phyloP scores from a whole-genome alignment of 2,888 invertebrate genomes.

The Macrosoma leucophasiata region DNA sequence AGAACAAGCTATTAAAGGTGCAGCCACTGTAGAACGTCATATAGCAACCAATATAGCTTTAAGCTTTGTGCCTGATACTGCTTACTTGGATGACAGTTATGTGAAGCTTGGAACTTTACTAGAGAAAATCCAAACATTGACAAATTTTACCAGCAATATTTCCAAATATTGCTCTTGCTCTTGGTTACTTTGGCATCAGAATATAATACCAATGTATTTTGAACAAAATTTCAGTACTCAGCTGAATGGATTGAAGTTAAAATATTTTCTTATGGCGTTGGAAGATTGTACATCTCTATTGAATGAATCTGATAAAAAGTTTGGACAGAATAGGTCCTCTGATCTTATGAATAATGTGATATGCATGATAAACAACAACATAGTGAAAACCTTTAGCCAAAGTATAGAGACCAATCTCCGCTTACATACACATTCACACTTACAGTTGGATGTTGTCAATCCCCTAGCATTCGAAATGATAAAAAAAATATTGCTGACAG shows the following conservation, averaged over 20 bases:
- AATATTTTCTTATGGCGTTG: constrained; percentile 60
- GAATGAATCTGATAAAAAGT: constrained; percentile 49
- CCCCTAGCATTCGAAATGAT: constrained; percentile 83
- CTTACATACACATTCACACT: constrained; percentile 92
- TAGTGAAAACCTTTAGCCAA: constrained; percentile 85
- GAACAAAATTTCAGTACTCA: constrained; percentile 81
- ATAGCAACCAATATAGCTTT: constrained; percentile 81
- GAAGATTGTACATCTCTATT: constrained; percentile 59
- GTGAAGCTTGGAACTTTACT: constrained; percentile 77
- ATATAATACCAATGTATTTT: constrained; percentile 84
- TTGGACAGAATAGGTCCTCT: constrained; percentile 38
- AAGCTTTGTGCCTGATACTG: constrained; percentile 78
- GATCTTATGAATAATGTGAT: constrained; percentile 51
- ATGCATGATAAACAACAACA: constrained; percentile 69
- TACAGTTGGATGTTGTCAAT: constrained; percentile 83
- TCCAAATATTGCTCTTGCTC: constrained; percentile 81
- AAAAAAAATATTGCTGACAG: constrained; percentile 76
- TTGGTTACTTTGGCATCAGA: constrained; percentile 88
- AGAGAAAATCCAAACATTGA: constrained; percentile 79
- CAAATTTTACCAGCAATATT: constrained; percentile 75
- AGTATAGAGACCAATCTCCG: constrained; percentile 95
- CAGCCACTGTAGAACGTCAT: constrained; percentile 78
- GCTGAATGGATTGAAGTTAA: constrained; percentile 78
- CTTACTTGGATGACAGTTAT: constrained; percentile 78
- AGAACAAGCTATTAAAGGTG: constrained; percentile 79